Base-by-base conservation (phyloP, 2,797 vertebrate species). In the Antrozous pallidus region DNA sequence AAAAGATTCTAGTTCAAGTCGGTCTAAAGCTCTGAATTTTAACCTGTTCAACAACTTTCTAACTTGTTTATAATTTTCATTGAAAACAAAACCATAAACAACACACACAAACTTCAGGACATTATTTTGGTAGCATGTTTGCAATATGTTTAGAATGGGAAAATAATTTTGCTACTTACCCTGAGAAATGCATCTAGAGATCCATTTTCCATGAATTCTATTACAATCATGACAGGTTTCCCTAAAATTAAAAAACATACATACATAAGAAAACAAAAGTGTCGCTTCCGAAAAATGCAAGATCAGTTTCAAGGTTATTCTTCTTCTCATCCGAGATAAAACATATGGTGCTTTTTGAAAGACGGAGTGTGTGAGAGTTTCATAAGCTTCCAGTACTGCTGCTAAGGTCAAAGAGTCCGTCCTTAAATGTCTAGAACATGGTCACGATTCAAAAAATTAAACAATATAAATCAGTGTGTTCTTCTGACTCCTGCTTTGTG, bases 191-290 rank as follows among this genome's bases (percentile, higher is more conserved):
- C 98, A 95, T 99, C 99, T 97, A 99, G 98, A 94, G 99, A 99
- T 97, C 99, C 99, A 91, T 99, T 99, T 98, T 99, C 99, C 99
- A 99, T 99, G 97, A 99, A 99, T 98, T 99, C 99, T 97, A 99
- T 99, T 98, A 99, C 99, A 97, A 99, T 99, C 99, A 99, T 99
- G 97, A 99, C 99, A 26, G 99, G 99, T 97, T 99, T 99, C 95
- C 99, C 99, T 99, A 98, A 94, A 98, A 98, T 95, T 88, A 95
- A 97, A 97, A 97, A 96, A 77, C 6, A 56, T 28, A 63, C 12
- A 13, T 16, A 67, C 9, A 5, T 70, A 49, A 36, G 24, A 42
- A 11, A 24, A 90, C 6, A 86, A 79, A 78, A 58, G n/a, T 47
- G 38, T 91, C 95, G 33, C 97, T 97, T 98, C 92, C 97, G 91